Base-by-base conservation (phyloP, 2,797 vertebrate genomes). In the Phrynocephalus vlangalii region DNA sequence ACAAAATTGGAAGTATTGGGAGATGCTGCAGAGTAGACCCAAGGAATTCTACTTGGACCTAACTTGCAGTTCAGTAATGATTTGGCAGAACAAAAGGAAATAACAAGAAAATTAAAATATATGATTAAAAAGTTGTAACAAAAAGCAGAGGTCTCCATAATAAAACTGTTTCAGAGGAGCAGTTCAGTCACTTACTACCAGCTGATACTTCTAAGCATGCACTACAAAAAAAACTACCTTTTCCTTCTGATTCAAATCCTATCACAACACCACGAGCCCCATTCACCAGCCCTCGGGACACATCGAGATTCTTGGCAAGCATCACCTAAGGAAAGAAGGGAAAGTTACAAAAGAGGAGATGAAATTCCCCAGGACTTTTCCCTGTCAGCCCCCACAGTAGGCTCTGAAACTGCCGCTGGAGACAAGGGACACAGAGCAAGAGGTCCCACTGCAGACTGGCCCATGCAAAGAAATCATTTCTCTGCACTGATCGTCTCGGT, bases 221-320 rank as follows among this genome's bases (percentile, higher is more conserved):
- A 26, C 22, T 24, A 11, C 60, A 67, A 38, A 92, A 63, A 88
- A 63, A 88, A 96, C 91, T 33, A 99, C 99, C 97, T 85, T 97
- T 97, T 92, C 97, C 97, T 78, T 97, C 97, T 0, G 96, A 93
- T 92, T 98, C 97, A 92, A 99, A 99, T 81, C 97, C 97, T 2
- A 97, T 93, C 7, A 99, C 97, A 2, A 99, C 98, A 0, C 99
- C 99, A 92, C 99, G 97, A 0, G 99, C 98, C 1, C 99, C 99
- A 0, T 99, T 99, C 94, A 99, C 99, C 91, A 99, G 96, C 81
- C 99, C 98, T 71, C 95, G 97, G 75, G 97, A 96, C 8, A 99
- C 97, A 18, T 99, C 98, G 91, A 99, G 91, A 93, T 99, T 99
- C 96, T 99, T 99, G 8, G 98, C 97, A 91, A 99, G 95, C 98